These are phyloP conservation scores for Pycnomerus fuliginosus DNA, from an alignment of 2,888 invertebrate genomes.

Conservation along the genomic window DNA sequence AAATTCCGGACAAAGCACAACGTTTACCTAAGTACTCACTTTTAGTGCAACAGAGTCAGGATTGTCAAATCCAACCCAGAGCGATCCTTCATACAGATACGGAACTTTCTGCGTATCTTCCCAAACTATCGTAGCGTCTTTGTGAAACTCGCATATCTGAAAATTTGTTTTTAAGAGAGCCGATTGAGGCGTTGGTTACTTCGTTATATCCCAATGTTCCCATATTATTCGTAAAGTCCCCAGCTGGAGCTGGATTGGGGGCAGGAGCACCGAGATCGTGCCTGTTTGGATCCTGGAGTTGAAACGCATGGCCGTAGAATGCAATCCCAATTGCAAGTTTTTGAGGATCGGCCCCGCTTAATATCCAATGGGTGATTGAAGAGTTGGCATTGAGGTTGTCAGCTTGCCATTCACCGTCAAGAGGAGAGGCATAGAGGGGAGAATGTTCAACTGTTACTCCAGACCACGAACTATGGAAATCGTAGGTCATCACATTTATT, in stretches of 20 bases:
- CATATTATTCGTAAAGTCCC: conserved; percentile 13
- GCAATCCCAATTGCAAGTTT: conserved; percentile 7
- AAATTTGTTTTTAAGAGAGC: conserved; percentile 1
- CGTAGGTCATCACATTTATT: conserved; percentile 65
- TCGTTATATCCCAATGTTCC: conserved; percentile 20
- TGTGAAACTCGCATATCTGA: conserved; percentile 24
- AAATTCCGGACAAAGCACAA: no score
- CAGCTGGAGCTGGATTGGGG: conserved; percentile 2
- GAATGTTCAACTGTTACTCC: conserved; percentile 54
- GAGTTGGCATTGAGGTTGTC: conserved; percentile 10
- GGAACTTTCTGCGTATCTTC: conserved; percentile 29
- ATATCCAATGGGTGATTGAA: conserved; percentile 8
- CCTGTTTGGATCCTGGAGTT: conserved; percentile 1
- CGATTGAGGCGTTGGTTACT: conserved; percentile 2
- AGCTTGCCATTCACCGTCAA: conserved; percentile 25
- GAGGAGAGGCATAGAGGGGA: conserved; percentile 33
- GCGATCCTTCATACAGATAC: conserved; percentile 26
- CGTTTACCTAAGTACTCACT: no score
- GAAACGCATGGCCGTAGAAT: conserved; percentile 4
- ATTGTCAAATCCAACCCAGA: conserved; percentile 32
- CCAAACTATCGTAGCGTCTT: conserved; percentile 26
- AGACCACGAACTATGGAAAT: conserved; percentile 69
- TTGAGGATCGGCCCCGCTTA: conserved; percentile 6
- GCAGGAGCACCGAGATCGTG: conserved; percentile 1
- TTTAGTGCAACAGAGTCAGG: conserved; percentile 25